Base-by-base conservation (phyloP, 2,797 vertebrate species). In the Gallinago solitaria region DNA sequence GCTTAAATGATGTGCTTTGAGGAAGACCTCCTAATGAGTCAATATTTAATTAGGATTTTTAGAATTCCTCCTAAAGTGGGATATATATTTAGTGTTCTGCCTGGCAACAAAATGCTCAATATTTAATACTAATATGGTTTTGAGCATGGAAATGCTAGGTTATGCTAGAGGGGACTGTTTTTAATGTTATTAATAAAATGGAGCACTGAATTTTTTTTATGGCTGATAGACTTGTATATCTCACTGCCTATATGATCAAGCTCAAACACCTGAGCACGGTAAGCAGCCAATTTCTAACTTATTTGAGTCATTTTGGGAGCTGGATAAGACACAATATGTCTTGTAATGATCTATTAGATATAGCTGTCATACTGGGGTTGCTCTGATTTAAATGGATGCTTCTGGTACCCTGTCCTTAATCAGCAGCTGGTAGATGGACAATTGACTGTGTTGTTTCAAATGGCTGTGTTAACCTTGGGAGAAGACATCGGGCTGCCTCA, bases 381-480 rank as follows among this genome's bases (percentile, higher is more conserved):
- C 67, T 92, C 79, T 90, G 70, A 90, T 91, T 83, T 76, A 70
- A 95, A 92, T 6, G 16, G 61, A 70, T 95, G 35, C 13, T 84
- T 74, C 67, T 88, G 69, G 50, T 77, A 57, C 19, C 30, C 69
- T 75, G 27, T 19, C 51, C 30, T 91, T 84, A 76, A 75, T 87
- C 86, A 86, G 13, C 28, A 9, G 3, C 5, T 86, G 63, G 64
- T 63, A 37, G 85, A 47, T 2, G 8, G 53, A 59, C 71, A 57
- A 13, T 73, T 64, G 87, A 50, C 50, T 59, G 48, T 41, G 7
- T 3, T 82, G 19, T 89, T 95, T 74, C 33, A 93, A 74, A 92
- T 87, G 71, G 18, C 67, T 93, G 16, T 79, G 61, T 84, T 95
- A 91, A 96, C 70, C 91, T 93, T 93, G 93, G 57, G 20, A 93